Conservation (phyloP, 2,888 invertebrate species). For the Cylloceria caligata region DNA sequence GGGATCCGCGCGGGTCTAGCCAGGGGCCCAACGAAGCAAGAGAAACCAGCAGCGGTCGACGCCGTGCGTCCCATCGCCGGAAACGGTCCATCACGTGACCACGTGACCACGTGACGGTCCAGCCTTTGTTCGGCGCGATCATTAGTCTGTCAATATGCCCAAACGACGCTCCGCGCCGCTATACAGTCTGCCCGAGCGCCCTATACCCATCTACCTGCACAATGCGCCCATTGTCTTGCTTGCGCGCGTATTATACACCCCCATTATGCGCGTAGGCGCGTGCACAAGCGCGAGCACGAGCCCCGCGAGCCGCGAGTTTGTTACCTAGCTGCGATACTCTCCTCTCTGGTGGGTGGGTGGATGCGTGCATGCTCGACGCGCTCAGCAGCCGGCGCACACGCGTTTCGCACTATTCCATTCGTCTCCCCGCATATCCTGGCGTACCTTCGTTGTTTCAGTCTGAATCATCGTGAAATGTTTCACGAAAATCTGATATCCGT, state of each 20-base stretch:
- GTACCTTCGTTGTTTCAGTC: constrained; percentile 30
- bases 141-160: constrained; percentile 85
- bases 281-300: constrained; percentile 76
- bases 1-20: constrained; percentile 60
- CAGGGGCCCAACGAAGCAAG: constrained; percentile 40
- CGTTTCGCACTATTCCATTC: constrained; percentile 46
- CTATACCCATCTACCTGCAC: constrained; percentile 82
- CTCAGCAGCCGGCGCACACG: constrained; percentile 46
- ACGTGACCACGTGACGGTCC: constrained; percentile 83
- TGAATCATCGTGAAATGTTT: constrained; percentile 9
- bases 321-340: constrained; percentile 36
- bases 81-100: constrained; percentile 84
- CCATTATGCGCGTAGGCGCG: constrained; percentile 83
- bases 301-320: constrained; percentile 59
- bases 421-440: neutral
- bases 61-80: constrained; percentile 79
- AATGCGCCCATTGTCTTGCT: constrained; percentile 84
- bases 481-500: neutral
- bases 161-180: constrained; percentile 80
- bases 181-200: constrained; percentile 71
- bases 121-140: constrained; percentile 84
- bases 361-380: constrained; percentile 56
- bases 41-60: constrained; percentile 59
- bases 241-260: constrained; percentile 82
- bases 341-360: constrained; percentile 56